Base-by-base conservation (phyloP, 2,113 vertebrate species). In the Meriones unguiculatus region DNA sequence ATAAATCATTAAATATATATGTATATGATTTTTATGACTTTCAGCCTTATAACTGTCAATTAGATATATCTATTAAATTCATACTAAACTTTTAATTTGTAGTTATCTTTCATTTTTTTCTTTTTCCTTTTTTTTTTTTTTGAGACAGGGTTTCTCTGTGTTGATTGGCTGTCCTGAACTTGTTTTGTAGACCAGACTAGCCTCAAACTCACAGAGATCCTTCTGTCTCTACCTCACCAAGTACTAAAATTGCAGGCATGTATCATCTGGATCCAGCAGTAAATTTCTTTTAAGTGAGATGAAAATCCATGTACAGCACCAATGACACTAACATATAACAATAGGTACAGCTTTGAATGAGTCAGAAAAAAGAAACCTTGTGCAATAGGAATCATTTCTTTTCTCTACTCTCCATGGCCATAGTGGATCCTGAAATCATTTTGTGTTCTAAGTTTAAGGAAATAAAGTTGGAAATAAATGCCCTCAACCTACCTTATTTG, bases 331-430 rank as follows among this genome's bases (percentile, higher is more conserved):
- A 35, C 2, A 25, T 22, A 7, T 18, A 52, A 10, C 12, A 84
- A 22, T 17, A 67, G 12, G 18, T 22, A 65, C 2, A 84, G 12
- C 4, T 8, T 59, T 32, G 10, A 2, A 25, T 87, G 67, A 38
- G 14, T 35, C 8, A 41, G 13, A 86, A 65, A 0, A 17, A 28
- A 57, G 6, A 1, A 14, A 0, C 6, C 12, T 1, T 20, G 0
- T 22, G n/a, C 28, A 24, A 82, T 30, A 52, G 67, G 20, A 52
- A 59, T 28, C 2, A 0, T 15, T 62, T 78, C 1, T 89, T 90
- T 41, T 2, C 8, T 15, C 54, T 22, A 24, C 0, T 67, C 5
- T 41, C n/a, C 2, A 46, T 2, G 2, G 18, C 0, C 25, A 59
- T 5, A 0, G 11, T 1, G 14, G 46, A 4, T 80, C 25, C 25